These are phyloP conservation scores for Poecilia latipinna DNA, from an alignment of 2,113 vertebrate species.

Conservation along the genomic window DNA sequence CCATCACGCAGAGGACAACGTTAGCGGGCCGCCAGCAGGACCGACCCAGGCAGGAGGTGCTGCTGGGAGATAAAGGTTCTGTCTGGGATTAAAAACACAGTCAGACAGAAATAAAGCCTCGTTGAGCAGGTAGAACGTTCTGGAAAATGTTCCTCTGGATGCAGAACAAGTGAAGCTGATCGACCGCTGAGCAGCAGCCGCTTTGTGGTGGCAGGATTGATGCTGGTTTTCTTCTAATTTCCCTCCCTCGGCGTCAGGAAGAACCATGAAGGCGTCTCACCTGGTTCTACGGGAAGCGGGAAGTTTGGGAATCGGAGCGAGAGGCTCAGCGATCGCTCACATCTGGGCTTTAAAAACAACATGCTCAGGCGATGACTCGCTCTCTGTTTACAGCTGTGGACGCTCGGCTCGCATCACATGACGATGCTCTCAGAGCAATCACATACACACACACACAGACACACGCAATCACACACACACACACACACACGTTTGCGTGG, in stretches of 20 bases:
- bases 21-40: slow-evolving; percentile 15
- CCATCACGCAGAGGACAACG: slow-evolving; percentile 47
- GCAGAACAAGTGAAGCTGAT: not conserved
- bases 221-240: not conserved
- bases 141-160: not conserved
- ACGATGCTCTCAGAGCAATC: slow-evolving; percentile 12
- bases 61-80: slow-evolving; percentile 12
- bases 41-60: not conserved
- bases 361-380: not conserved
- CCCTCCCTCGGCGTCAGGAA: too few species aligned
- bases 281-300: not conserved
- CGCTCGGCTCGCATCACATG: not conserved
- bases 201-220: not conserved
- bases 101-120: not conserved
- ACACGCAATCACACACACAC: too few species aligned
- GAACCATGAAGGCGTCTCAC: not conserved
- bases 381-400: not conserved
- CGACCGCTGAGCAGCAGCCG: not conserved
- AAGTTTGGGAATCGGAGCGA: not conserved
- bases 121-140: not conserved
- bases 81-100: slow-evolving; percentile 1
- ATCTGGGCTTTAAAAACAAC: slow-evolving; percentile 7
- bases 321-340: not conserved
- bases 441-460: not conserved
- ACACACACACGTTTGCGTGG: too few species aligned